Evolutionary conservation across 1,140 invertebrate species (phyloP).

Genomic region (Nasonia vitripennis): DNA sequence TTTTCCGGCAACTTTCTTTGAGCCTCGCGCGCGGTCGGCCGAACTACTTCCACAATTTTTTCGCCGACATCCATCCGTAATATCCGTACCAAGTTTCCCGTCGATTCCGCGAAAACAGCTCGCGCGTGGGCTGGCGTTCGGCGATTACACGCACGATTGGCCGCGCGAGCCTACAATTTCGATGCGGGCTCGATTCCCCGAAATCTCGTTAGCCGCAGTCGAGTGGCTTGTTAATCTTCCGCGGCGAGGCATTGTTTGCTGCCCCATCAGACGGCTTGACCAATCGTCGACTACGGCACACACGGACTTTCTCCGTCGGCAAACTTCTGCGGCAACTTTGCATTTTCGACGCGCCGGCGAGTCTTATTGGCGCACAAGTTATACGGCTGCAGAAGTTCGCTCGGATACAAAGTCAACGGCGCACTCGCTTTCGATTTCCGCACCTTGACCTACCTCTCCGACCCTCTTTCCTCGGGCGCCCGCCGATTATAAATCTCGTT

Average conservation of each 20-base stretch:
- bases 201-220: too few species aligned
- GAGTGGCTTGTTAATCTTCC: too few species aligned
- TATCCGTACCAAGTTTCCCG: background rate
- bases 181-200: too few species aligned
- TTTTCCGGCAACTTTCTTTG: slow-evolving; percentile 51
- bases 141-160: too few species aligned
- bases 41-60: slow-evolving; percentile 14
- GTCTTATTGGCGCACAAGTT: slow-evolving; percentile 5
- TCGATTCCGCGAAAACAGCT: too few species aligned
- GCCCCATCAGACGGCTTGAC: too few species aligned
- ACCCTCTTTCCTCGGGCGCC: too few species aligned
- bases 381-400: background rate
- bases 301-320: background rate
- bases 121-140: too few species aligned
- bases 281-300: too few species aligned
- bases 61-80: background rate
- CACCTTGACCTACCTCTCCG: background rate
- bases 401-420: background rate
- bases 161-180: too few species aligned
- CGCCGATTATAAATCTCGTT: too few species aligned
- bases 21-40: background rate
- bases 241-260: too few species aligned
- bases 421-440: slow-evolving; percentile 20
- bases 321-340: background rate
- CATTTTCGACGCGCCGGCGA: background rate